Conservation (phyloP, 2,113 vertebrate genomes). For the Chrysochloris asiatica region DNA sequence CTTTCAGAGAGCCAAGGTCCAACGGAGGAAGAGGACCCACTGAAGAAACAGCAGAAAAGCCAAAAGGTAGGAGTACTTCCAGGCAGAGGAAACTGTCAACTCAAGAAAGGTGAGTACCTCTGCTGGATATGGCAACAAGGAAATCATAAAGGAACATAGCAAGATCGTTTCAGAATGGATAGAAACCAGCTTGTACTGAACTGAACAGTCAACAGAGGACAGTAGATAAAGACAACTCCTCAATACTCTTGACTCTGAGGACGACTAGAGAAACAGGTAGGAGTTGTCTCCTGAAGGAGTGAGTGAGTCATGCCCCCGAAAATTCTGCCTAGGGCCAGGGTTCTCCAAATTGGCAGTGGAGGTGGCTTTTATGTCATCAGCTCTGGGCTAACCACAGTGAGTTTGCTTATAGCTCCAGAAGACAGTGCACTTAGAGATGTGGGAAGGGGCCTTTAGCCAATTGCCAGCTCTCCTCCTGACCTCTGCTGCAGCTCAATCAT, state of each 20-base stretch:
- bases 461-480: accelerated
- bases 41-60: background rate
- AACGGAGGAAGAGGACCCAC: background rate
- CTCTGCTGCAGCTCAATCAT: background rate
- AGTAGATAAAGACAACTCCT: background rate
- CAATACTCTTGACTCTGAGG: accelerated
- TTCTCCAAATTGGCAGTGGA: background rate
- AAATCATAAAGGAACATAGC: background rate
- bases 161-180: accelerated
- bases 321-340: background rate
- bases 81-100: background rate
- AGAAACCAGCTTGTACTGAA: background rate
- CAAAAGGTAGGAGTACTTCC: background rate
- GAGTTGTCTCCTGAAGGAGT: background rate
- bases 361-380: too few relatives aligned
- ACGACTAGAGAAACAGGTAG: background rate
- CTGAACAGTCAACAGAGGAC: background rate
- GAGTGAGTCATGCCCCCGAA: background rate
- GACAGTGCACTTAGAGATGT: background rate
- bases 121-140: background rate
- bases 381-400: background rate
- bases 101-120: background rate
- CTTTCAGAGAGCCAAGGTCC: background rate
- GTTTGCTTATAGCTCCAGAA: background rate
- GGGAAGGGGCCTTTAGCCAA: background rate